A percentile compares a stretch with the other conserved stretches of the same genome.
These are phyloP conservation scores for Hedychridium roseum DNA, from an alignment of 2,888 invertebrate species.

Conservation along the genomic window DNA sequence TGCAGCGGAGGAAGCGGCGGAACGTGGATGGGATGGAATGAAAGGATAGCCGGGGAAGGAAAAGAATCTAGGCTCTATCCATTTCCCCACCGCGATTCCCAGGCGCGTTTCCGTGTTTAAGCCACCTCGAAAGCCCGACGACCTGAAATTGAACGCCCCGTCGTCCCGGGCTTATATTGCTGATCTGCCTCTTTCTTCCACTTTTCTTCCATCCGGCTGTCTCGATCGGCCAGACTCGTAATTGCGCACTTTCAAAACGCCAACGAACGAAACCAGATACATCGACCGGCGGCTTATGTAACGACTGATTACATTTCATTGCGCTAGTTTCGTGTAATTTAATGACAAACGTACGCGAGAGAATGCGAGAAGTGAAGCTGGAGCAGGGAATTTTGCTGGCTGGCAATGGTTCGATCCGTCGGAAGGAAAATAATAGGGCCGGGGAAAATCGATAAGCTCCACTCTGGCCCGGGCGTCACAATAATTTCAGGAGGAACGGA, in stretches of 20 bases:
- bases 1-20: too few relatives aligned
- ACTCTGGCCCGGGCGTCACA: neutral
- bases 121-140: slow-evolving; percentile 18
- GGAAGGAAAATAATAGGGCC: neutral
- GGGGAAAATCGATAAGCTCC: neutral
- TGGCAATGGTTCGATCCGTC: neutral
- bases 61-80: slow-evolving; percentile 17
- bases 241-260: too few relatives aligned
- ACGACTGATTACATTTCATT: too few relatives aligned
- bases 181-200: neutral
- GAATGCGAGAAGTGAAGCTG: too few relatives aligned
- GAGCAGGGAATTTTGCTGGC: too few relatives aligned
- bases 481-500: neutral
- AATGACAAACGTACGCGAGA: too few relatives aligned
- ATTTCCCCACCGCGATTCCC: slow-evolving; percentile 13
- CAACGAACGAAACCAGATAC: too few relatives aligned
- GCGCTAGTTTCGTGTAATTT: too few relatives aligned
- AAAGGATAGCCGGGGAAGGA: slow-evolving; percentile 18
- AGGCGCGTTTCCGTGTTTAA: slow-evolving; percentile 16
- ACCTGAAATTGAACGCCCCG: slow-evolving; percentile 14
- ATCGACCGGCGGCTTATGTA: too few relatives aligned
- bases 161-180: neutral
- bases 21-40: slow-evolving; percentile 18
- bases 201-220: too few relatives aligned
- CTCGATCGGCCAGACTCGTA: too few relatives aligned